These are phyloP conservation scores for Rhinogobio ventralis DNA, from an alignment of 2,797 vertebrate species.

Conservation along the genomic window DNA sequence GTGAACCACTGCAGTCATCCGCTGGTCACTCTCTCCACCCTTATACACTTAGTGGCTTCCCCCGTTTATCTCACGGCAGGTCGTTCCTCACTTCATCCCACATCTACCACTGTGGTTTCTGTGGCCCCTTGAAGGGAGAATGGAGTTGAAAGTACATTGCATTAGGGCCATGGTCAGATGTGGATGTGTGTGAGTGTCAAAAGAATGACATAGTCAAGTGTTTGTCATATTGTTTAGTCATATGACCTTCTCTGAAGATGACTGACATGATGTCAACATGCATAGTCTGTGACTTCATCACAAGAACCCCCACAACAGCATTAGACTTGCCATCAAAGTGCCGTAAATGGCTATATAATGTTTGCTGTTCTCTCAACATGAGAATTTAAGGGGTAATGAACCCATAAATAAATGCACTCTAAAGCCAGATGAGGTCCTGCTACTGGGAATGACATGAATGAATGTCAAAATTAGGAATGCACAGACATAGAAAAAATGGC, in stretches of 20 bases:
- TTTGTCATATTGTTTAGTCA: constrained; percentile 30
- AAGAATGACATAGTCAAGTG: constrained; percentile 18
- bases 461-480: neutral
- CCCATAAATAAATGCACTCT: constrained; percentile 22
- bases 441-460: neutral
- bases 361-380: constrained; percentile 18
- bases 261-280: constrained; percentile 15
- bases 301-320: neutral
- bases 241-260: constrained; percentile 37
- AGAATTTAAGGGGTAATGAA: constrained; percentile 35
- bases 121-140: neutral
- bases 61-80: neutral
- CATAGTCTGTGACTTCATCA: neutral
- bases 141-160: neutral
- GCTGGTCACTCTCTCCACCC: constrained; percentile 1
- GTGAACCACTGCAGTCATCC: constrained; percentile 26
- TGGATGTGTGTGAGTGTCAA: constrained; percentile 9
- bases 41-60: neutral
- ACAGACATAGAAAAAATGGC: neutral
- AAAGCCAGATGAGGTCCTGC: constrained; percentile 27
- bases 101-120: neutral
- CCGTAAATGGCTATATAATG: constrained; percentile 1
- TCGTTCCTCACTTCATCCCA: neutral
- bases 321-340: neutral
- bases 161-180: neutral